Conservation (phyloP, 2,888 invertebrate genomes). For the Eilema depressum region DNA sequence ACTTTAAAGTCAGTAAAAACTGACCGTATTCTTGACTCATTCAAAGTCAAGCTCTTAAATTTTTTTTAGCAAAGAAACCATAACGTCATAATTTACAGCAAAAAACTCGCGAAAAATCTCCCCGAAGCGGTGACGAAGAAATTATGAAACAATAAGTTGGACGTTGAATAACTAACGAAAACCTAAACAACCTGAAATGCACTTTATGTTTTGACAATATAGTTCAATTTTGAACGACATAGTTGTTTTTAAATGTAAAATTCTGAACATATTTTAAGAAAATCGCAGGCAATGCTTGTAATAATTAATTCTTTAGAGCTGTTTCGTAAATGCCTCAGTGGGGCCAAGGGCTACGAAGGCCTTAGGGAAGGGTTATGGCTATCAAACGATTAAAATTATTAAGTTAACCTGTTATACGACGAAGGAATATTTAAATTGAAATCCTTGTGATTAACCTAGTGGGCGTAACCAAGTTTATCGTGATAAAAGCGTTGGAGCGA, state of each 20-base stretch:
- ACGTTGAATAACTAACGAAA: conserved; percentile 34
- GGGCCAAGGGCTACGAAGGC: conserved; percentile 11
- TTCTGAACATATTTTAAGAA: conserved; percentile 24
- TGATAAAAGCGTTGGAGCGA: conserved; percentile 34
- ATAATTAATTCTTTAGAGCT: conserved; percentile 39
- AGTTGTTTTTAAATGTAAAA: background rate
- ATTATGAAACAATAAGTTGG: conserved; percentile 50
- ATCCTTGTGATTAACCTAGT: conserved; percentile 40
- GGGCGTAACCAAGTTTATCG: conserved; percentile 28
- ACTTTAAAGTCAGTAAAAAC: conserved; percentile 17
- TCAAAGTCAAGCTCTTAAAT: conserved; percentile 22
- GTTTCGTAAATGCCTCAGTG: conserved; percentile 27
- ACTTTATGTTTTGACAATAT: conserved; percentile 21
- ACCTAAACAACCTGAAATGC: conserved; percentile 19
- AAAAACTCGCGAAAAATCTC: conserved; percentile 30
- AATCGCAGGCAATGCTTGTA: conserved; percentile 26
- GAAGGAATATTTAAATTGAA: conserved; percentile 37
- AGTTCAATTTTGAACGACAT: conserved; percentile 17
- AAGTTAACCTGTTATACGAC: conserved; percentile 34
- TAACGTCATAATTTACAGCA: conserved; percentile 40
- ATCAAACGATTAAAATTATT: conserved; percentile 47
- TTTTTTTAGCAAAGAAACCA: conserved; percentile 38
- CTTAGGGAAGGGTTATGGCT: conserved; percentile 41
- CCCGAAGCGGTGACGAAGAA: conserved; percentile 35
- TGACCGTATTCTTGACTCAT: conserved; percentile 15